Evolutionary conservation across 2,888 invertebrate species (phyloP), one percentile per base, ranked within the genome.

Genomic region (Cylindroiulus punctatus): DNA sequence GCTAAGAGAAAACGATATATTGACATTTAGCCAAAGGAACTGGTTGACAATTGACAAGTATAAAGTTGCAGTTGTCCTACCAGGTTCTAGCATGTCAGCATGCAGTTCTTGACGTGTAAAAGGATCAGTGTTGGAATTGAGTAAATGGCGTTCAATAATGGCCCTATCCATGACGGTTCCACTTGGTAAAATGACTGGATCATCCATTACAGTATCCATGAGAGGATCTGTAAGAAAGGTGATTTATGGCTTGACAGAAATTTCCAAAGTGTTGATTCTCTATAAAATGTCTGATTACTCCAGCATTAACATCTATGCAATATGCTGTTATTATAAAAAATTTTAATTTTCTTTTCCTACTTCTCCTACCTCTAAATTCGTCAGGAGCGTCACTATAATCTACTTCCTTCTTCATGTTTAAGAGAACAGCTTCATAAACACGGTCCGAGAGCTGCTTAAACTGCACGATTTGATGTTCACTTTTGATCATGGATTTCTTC

Each of bases 161-260:
- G 97, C 94, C 87, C 98, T 93, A 91, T 98, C 98, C 97, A 98
- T 98, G 36, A 98, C 94, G 90, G 94, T 94, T 87, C 97, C 97
- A 83, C 90, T 89, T 1, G 98, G 98, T 89, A 98, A 92, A 88
- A 95, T 92, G 14, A 98, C 98, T 14, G 98, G 98, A 91, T 98
- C 98, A 8, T 95, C 95, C 98, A 98, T 98, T 85, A 98, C 92
- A 0, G 98, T 98, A 91, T 98, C 98, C 98, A 98, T 98, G 52
- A 98, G 92, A 0, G 98, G 98, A 92, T 98, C 98, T 93, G 88
- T 32, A 89, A 89, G 84, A 36, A 36, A 4, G 36, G 7, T n/a
- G n/a, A n/a, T n/a, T n/a, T n/a, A n/a, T n/a, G n/a, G n/a, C n/a
- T n/a, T n/a, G n/a, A n/a, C n/a, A n/a, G n/a, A n/a, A n/a, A n/a